Percentiles rank a stretch among this genome's conserved stretches.
These are phyloP conservation scores for Margaritifera margaritifera DNA, from an alignment of 2,888 invertebrate genomes.

Conservation along the genomic window DNA sequence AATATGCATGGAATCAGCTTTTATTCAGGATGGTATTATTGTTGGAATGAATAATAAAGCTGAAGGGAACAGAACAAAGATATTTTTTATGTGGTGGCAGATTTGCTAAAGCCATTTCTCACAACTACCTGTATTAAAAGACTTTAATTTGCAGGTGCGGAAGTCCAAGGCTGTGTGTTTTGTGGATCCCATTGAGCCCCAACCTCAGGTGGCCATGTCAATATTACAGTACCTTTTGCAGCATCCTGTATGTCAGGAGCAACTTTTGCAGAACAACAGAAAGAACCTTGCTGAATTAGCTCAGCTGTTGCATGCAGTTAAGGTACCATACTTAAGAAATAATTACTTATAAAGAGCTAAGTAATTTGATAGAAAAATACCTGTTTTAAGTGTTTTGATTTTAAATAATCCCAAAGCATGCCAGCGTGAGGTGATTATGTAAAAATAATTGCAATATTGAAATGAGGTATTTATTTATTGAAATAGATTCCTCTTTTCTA, in stretches of 20 bases:
- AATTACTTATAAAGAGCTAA: not conserved
- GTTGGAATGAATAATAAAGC: not conserved
- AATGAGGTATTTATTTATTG: too few species aligned
- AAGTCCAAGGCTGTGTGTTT: slow-evolving; percentile 43
- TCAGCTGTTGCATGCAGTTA: slow-evolving; percentile 27
- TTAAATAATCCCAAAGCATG: too few species aligned
- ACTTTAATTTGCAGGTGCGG: slow-evolving; percentile 15
- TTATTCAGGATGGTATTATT: too few species aligned
- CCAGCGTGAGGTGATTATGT: too few species aligned
- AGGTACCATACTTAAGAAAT: slow-evolving; percentile 28
- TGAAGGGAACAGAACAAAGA: too few species aligned
- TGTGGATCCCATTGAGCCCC: slow-evolving; percentile 35
- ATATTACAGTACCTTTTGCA: slow-evolving; percentile 32
- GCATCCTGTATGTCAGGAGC: slow-evolving; percentile 31
- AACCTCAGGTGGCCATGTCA: slow-evolving; percentile 38
- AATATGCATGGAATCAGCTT: too few species aligned
- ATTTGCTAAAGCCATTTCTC: not conserved
- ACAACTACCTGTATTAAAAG: not conserved
- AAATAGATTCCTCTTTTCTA: not conserved
- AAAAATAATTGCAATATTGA: not conserved
- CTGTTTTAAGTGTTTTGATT: too few species aligned
- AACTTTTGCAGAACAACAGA: slow-evolving; percentile 30
- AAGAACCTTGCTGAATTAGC: slow-evolving; percentile 23
- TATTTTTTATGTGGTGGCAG: too few species aligned
- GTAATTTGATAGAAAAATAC: not conserved